Evolutionary conservation across 1,140 invertebrate genomes (phyloP).

Genomic region (Hyles euphorbiae): DNA sequence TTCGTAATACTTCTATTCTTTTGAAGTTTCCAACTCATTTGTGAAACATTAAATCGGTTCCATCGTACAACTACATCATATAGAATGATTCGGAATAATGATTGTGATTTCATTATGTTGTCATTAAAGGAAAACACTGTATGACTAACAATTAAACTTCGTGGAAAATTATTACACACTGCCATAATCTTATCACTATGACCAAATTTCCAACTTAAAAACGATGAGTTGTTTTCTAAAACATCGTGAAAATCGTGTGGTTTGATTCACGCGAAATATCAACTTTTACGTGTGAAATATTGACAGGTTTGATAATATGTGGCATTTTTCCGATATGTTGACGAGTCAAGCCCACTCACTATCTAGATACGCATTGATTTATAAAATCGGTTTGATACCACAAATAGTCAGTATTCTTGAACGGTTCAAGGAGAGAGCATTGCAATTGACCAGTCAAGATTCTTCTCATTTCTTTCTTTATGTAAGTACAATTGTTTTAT

Average conservation of each 20-base stretch:
- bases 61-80: no score
- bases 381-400: conserved; percentile 26
- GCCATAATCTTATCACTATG: no score
- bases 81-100: no score
- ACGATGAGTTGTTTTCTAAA: no score
- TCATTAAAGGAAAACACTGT: no score
- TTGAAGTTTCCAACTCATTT: no score
- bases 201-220: no score
- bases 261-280: conserved; percentile 27
- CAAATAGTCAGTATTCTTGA: conserved; percentile 5
- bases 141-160: no score
- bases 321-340: conserved; percentile 14
- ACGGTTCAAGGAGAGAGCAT: neutral
- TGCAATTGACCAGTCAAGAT: neutral
- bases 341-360: conserved; percentile 29
- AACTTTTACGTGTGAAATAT: conserved; percentile 18
- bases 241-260: neutral
- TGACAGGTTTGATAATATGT: conserved; percentile 27
- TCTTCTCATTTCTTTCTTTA: neutral
- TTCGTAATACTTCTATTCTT: no score
- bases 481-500: neutral
- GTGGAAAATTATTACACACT: no score
- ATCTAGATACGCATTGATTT: conserved; percentile 38
- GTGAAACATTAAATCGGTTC: no score
- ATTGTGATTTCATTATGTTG: no score